A percentile compares a stretch with the other conserved stretches of the same genome.
phyloP scores from a whole-genome alignment of 2,888 invertebrate genomes.

The Agriopis marginaria region DNA sequence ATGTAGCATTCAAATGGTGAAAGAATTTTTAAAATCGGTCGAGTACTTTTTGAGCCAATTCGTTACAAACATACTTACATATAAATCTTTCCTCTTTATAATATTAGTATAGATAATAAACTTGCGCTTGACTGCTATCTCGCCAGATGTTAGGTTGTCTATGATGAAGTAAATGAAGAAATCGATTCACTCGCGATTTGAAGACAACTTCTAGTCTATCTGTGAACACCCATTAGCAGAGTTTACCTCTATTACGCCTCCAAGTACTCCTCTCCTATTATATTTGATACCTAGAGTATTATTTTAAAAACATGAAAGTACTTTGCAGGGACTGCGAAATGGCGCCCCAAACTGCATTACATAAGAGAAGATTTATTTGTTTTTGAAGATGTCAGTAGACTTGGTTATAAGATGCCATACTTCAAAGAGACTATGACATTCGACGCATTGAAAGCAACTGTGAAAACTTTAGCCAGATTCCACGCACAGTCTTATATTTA shows the following conservation, averaged over 20 bases:
- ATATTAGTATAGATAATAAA: too few species aligned
- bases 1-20: too few species aligned
- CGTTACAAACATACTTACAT: too few species aligned
- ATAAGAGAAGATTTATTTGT: slow-evolving; percentile 70
- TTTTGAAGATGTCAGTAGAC: slow-evolving; percentile 71
- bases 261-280: background rate
- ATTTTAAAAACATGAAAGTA: background rate
- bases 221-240: background rate
- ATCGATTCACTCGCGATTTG: too few species aligned
- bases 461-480: slow-evolving; percentile 78
- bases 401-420: slow-evolving; percentile 69
- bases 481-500: slow-evolving; percentile 81
- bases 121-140: too few species aligned
- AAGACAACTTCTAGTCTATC: too few species aligned
- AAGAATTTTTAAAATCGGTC: too few species aligned
- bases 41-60: too few species aligned
- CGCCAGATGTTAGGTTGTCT: too few species aligned
- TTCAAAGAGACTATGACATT: slow-evolving; percentile 62
- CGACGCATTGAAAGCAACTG: slow-evolving; percentile 70
- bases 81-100: too few species aligned
- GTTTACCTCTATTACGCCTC: background rate
- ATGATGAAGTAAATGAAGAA: too few species aligned
- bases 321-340: slow-evolving; percentile 60
- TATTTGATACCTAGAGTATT: background rate
- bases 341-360: slow-evolving; percentile 67